Evolutionary conservation across 2,797 vertebrate genomes (phyloP).

Genomic region (Paratrypauchen microcephalus): DNA sequence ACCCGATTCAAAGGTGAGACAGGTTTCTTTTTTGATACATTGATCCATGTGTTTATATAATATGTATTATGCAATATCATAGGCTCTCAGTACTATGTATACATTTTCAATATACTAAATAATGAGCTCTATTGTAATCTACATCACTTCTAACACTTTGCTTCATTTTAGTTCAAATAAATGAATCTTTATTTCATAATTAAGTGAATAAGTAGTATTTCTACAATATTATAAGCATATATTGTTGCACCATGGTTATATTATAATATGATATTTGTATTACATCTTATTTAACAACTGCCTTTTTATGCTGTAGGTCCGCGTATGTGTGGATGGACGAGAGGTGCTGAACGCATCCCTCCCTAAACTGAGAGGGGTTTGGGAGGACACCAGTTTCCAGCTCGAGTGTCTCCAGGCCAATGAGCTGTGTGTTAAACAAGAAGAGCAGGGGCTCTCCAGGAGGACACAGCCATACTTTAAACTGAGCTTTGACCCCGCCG

Average conservation of each 20-base stretch:
- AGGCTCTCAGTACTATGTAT: not conserved
- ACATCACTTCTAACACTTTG: not conserved
- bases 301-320: constrained; percentile 67
- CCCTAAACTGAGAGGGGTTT: constrained; percentile 79
- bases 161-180: too few species aligned
- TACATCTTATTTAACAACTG: too few species aligned
- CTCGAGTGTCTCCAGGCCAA: constrained; percentile 86
- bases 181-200: too few species aligned
- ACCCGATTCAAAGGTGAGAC: constrained; percentile 80
- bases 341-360: constrained; percentile 77
- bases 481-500: constrained; percentile 79
- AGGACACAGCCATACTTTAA: constrained; percentile 80
- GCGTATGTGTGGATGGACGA: constrained; percentile 73
- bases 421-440: constrained; percentile 79
- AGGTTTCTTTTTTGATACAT: not conserved
- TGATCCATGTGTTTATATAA: not conserved
- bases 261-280: too few species aligned
- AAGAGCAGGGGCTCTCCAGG: constrained; percentile 77
- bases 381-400: constrained; percentile 92
- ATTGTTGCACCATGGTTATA: too few species aligned
- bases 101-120: not conserved
- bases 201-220: too few species aligned
- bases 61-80: not conserved
- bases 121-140: not conserved
- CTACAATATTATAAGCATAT: too few species aligned